Conservation (phyloP, 2,888 invertebrate genomes). For the Macaria notata region DNA sequence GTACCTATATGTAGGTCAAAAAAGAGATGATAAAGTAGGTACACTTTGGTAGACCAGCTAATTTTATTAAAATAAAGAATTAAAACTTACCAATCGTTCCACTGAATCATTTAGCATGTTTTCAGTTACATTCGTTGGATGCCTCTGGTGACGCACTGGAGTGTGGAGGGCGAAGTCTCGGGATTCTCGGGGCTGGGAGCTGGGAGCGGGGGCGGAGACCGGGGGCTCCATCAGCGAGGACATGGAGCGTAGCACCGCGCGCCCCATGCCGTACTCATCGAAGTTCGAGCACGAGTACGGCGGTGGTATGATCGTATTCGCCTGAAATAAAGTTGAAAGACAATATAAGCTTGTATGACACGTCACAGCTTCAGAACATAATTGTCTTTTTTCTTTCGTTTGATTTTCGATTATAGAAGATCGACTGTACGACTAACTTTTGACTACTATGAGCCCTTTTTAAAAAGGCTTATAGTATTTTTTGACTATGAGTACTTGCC, state of each 20-base stretch:
- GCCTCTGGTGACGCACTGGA: slow-evolving; percentile 30
- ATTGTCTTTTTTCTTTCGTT: too few relatives aligned
- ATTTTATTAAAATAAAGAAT: background rate
- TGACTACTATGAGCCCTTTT: too few relatives aligned
- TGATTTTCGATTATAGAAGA: too few relatives aligned
- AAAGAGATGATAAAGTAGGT: too few relatives aligned
- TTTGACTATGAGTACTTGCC: slow-evolving; percentile 55
- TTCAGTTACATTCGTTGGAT: slow-evolving; percentile 54
- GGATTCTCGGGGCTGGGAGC: slow-evolving; percentile 41
- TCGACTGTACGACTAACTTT: too few relatives aligned
- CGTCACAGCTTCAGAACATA: too few relatives aligned
- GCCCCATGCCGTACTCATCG: slow-evolving; percentile 80
- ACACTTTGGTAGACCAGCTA: too few relatives aligned
- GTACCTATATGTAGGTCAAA: too few relatives aligned
- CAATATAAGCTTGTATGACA: too few relatives aligned
- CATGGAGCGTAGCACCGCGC: slow-evolving; percentile 81
- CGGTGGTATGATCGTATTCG: slow-evolving; percentile 91
- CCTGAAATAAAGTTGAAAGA: slow-evolving; percentile 64
- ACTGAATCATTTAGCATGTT: slow-evolving; percentile 33
- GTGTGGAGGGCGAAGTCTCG: slow-evolving; percentile 22
- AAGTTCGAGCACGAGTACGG: slow-evolving; percentile 91
- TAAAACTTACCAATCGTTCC: slow-evolving; percentile 14
- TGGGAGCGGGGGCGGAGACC: slow-evolving; percentile 28
- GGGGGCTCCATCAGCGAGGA: slow-evolving; percentile 78
- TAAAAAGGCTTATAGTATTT: too few relatives aligned